Base-by-base conservation (phyloP, 1,140 invertebrate species). In the Zaprionus ghesquierei region DNA sequence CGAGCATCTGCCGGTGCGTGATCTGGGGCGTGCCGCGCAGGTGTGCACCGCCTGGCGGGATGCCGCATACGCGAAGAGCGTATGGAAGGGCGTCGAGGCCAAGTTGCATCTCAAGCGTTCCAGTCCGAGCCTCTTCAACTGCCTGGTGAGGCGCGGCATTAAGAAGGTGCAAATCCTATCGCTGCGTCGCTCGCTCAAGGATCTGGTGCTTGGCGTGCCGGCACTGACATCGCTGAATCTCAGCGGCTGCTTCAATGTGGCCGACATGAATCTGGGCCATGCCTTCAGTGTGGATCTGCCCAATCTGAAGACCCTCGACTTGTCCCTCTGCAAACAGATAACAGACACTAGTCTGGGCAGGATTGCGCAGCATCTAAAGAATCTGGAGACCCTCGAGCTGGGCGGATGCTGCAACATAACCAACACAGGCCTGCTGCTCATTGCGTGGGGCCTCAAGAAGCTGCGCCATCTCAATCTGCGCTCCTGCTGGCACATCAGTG, bases 241-340 rank as follows among this genome's bases (percentile, higher is more conserved):
- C 5, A 97, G 96, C 81, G 98, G 98, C 10, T 99, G 98, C 92
- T 99, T 97, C 93, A 98, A 97, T 91, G 95, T 99, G 22, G 97
- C 96, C 22, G 95, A 96, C 87, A 92, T 94, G 8, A 96, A 96
- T n/a, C 92, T 99, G 35, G 95, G 94, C 6, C 96, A 96, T 76
- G 97, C 97, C 0, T 96, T 98, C 80, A 93, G 94, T 31, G 93
- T 94, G 10, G 95, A 97, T 64, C 92, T 96, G 59, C 94, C 95
- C 25, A 94, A 95, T 13, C 93, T 99, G 2, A 96, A 95, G 50
- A 94, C 95, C 62, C 93, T 99, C 33, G 97, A 99, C 91, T 93
- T 99, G 10, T 98, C 97, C 4, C 93, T 99, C 50, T 99, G 98
- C 93, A 99, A 99, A 92, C 97, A 98, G 93, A 95, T 99, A 18